Evolutionary conservation across 2,888 invertebrate genomes (phyloP), one percentile per base, ranked within the genome.

Genomic region (Chalcosyrphus nemorum): DNA sequence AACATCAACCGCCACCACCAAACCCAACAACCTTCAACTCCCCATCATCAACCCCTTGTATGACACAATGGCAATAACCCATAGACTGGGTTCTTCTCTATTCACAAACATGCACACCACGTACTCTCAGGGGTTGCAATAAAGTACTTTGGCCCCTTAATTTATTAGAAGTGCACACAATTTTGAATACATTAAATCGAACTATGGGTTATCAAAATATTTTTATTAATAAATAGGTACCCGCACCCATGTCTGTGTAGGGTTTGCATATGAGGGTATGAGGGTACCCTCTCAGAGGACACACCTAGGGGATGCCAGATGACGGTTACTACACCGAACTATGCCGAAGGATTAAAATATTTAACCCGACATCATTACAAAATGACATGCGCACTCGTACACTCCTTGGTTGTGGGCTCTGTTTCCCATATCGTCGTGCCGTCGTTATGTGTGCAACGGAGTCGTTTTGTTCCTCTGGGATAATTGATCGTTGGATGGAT

Each of bases 31-130:
- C 5, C 45, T 29, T 43, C 7, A 35, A 21, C 13, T 7, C 38
- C 65, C 52, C 15, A 29, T 41, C 41, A 17, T n/a, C 29, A 19
- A 50, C 29, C 57, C 52, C 47, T 57, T 29, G 52, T 15, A 80
- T 80, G 84, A 80, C 78, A 84, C 78, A 78, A 80, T 84, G 78
- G 78, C 78, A 65, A 38, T 65, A 74, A 47, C 61, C 68, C 24
- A 24, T 61, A 59, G 21, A 77, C 47, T n/a, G n/a, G 45, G 9
- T 50, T 71, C 41, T 13, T 13, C 9, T 57, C 45, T 24, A 27
- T 56, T 38, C 65, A 35, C 38, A 24, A 24, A 27, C 43, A 54
- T 2, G 57, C n/a, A 54, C 43, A 38, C 32, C 54, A 21, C 32
- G 9, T 45, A 41, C 65, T 19, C 21, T 17, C 54, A 54, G n/a